Conservation (phyloP, 2,797 vertebrate species). For the Taeniopygia guttata region DNA sequence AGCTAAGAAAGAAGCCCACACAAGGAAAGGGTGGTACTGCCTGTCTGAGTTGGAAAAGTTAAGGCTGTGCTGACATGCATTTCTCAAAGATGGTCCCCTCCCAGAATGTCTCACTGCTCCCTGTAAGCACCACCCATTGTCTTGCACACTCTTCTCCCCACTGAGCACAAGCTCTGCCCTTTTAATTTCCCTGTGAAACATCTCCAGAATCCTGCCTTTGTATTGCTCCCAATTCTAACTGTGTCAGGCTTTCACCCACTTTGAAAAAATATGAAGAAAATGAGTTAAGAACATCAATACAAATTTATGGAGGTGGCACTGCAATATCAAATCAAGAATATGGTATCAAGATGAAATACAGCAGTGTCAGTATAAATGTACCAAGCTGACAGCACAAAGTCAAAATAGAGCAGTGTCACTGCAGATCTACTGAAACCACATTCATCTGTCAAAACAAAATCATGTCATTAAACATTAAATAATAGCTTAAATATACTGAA, state of each 20-base stretch:
- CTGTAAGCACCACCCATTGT: not conserved
- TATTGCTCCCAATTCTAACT: not conserved
- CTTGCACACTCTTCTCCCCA: not conserved
- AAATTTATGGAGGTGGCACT: slow-evolving; percentile 53
- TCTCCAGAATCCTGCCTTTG: not conserved
- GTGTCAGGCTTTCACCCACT: slow-evolving; percentile 38
- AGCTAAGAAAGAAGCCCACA: not conserved
- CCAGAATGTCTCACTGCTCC: not conserved
- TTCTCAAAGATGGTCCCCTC: not conserved
- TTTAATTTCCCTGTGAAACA: not conserved
- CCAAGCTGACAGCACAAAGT: slow-evolving; percentile 49
- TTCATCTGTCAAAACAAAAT: slow-evolving; percentile 51
- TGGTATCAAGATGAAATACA: slow-evolving; percentile 52
- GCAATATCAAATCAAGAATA: slow-evolving; percentile 60
- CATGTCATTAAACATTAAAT: not conserved
- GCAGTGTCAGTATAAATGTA: slow-evolving; percentile 49
- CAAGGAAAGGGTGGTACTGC: not conserved
- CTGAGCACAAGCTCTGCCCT: not conserved
- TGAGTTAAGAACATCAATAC: slow-evolving; percentile 34
- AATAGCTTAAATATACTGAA: slow-evolving; percentile 31
- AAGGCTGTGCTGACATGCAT: not conserved
- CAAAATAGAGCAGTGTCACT: slow-evolving; percentile 44
- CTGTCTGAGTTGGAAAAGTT: not conserved
- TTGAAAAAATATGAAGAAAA: slow-evolving; percentile 25
- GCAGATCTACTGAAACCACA: slow-evolving; percentile 30